phyloP scores from a whole-genome alignment of 2,888 invertebrate species.

The Euclidia mi region DNA sequence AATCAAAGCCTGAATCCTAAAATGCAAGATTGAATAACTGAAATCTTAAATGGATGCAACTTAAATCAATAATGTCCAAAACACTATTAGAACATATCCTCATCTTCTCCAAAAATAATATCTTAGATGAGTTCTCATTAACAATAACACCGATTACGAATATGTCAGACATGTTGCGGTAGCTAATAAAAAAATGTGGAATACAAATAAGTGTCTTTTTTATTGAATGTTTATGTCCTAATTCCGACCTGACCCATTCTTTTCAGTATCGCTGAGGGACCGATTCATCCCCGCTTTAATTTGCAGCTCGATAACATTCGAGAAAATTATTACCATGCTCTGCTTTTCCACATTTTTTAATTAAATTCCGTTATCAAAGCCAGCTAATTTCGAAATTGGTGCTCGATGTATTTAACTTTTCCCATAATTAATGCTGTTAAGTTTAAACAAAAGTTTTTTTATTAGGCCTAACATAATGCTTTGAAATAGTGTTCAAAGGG shows the following conservation, averaged over 20 bases:
- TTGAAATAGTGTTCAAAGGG: constrained; percentile 36
- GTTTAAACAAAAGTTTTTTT: constrained; percentile 3
- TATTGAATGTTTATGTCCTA: not conserved
- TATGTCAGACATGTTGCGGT: no score
- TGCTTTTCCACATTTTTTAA: constrained; percentile 28
- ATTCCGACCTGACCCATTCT: not conserved
- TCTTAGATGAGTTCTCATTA: no score
- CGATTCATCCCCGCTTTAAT: constrained; percentile 12
- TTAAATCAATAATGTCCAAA: no score
- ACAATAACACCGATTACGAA: no score
- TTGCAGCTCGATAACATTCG: constrained; percentile 17
- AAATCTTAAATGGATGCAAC: no score
- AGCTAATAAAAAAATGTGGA: no score
- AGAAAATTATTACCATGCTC: constrained; percentile 18
- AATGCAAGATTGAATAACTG: no score
- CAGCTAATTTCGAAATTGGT: constrained; percentile 44
- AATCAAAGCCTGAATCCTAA: no score
- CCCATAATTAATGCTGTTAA: not conserved
- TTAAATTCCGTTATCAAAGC: constrained; percentile 30
- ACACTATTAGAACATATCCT: no score
- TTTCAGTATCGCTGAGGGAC: constrained; percentile 9
- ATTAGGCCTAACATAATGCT: constrained; percentile 20
- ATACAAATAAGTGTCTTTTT: not conserved
- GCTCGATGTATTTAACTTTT: constrained; percentile 7
- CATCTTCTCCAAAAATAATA: no score